Evolutionary conservation across 2,113 vertebrate genomes (phyloP).

Genomic region (Ploceus nigricollis): DNA sequence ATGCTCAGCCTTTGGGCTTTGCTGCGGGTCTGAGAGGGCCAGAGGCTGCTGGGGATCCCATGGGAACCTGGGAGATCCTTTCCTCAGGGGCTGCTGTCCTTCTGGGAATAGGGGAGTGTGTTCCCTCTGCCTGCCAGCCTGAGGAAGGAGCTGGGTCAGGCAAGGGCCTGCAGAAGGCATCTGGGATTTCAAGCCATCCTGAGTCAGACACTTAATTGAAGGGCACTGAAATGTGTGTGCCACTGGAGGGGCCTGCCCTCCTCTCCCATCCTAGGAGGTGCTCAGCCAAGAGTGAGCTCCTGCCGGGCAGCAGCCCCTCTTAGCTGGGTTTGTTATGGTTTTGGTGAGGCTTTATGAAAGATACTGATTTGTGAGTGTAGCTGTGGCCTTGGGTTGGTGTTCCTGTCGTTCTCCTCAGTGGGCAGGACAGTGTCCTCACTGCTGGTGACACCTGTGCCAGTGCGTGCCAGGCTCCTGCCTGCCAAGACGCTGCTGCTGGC

Average conservation of each 20-base stretch:
- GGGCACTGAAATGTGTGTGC: fast-evolving
- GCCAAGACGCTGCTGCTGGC: not conserved
- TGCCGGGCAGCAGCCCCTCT: not conserved
- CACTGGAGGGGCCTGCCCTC: fast-evolving
- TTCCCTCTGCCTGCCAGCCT: not conserved
- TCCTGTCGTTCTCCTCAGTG: not conserved
- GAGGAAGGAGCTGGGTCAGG: not conserved
- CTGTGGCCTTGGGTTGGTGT: not conserved
- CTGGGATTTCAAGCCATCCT: not conserved
- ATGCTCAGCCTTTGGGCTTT: not conserved
- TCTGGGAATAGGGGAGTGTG: not conserved
- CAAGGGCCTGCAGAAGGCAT: fast-evolving
- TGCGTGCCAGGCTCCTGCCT: fast-evolving
- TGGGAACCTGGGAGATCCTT: not conserved
- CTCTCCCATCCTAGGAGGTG: not conserved
- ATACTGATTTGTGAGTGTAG: fast-evolving
- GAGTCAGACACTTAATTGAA: fast-evolving
- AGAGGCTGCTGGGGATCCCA: fast-evolving
- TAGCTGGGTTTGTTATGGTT: fast-evolving
- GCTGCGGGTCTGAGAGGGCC: not conserved
- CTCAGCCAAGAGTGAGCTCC: not conserved
- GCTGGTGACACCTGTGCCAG: fast-evolving
- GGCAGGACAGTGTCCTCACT: not conserved
- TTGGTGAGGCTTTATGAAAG: not conserved
- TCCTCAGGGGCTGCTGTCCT: fast-evolving